Percentiles rank a stretch among this genome's conserved stretches.
Evolutionary conservation across 2,113 vertebrate genomes (phyloP).

Genomic region (Hippocampus guttulatus): DNA sequence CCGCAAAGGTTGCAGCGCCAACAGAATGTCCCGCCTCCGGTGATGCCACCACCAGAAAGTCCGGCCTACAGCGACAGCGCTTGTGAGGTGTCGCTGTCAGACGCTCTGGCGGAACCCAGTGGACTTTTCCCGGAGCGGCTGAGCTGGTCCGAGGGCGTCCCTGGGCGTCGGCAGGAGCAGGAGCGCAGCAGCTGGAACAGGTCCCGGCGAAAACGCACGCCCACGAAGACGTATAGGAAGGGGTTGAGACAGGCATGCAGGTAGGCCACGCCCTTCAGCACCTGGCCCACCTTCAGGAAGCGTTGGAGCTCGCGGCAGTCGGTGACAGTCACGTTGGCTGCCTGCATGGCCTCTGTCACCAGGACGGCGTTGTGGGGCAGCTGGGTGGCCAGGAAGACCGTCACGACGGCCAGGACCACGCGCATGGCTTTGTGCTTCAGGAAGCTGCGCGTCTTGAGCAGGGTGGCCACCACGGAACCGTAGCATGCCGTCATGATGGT

Average conservation of each 20-base stretch:
- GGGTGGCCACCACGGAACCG: slow-evolving; percentile 72
- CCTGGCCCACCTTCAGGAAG: slow-evolving; percentile 69
- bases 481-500: slow-evolving; percentile 83
- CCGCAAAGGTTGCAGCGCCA: not conserved
- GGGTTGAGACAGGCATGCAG: slow-evolving; percentile 86
- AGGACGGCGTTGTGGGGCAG: slow-evolving; percentile 81
- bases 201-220: slow-evolving; percentile 75
- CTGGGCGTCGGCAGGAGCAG: slow-evolving; percentile 26
- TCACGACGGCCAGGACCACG: slow-evolving; percentile 77
- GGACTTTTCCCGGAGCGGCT: slow-evolving; percentile 21
- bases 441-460: slow-evolving; percentile 77
- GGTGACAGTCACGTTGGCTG: slow-evolving; percentile 35
- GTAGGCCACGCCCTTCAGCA: slow-evolving; percentile 81
- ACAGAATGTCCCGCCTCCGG: too few species aligned
- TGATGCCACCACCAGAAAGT: not conserved
- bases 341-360: slow-evolving; percentile 68
- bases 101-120: slow-evolving; percentile 31
- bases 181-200: slow-evolving; percentile 59
- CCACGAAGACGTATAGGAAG: slow-evolving; percentile 83
- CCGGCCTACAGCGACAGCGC: slow-evolving; percentile 66
- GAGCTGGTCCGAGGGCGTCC: not conserved
- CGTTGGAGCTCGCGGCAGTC: slow-evolving; percentile 57
- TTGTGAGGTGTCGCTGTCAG: slow-evolving; percentile 71
- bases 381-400: slow-evolving; percentile 78
- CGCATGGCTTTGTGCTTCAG: slow-evolving; percentile 83